Evolutionary conservation across 2,113 vertebrate species (phyloP), one percentile per base, ranked within the genome.

Genomic region (Collichthys lucidus): DNA sequence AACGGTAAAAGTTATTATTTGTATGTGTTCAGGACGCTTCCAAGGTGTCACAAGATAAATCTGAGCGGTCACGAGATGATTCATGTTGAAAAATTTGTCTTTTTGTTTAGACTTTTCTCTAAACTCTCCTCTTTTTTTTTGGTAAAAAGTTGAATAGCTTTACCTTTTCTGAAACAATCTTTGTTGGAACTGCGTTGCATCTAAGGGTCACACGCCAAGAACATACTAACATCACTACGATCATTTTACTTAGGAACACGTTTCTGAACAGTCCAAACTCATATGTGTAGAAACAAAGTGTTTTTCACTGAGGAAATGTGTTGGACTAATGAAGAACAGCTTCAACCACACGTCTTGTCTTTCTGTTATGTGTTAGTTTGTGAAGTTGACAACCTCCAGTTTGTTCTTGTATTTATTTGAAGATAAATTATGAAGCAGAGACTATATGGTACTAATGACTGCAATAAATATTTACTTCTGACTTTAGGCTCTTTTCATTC

Each of bases 391-490:
- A 24, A 49, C 16, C 10, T 61, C 11, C n/a, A 16, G 31, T 62
- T 17, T 29, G 60, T 57, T 79, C 50, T 29, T 22, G n/a, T 74
- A 44, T 86, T 82, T 52, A 56, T 78, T n/a, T 72, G 8, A 77
- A 64, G 17, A 49, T 56, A 24, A 61, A 22, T 47, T 20, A 70
- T 70, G 40, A 24, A 40, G 55, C 31, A 59, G 49, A 64, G 26
- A 62, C 50, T 19, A 17, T 17, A 49, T 35, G 66, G 83, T 74
- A 83, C 65, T 64, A 52, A 77, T 77, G 11, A 72, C n/a, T 16
- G n/a, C 40, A 86, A 80, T 88, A 82, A 82, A 77, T 22, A 31
- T 69, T 15, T 22, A 70, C 65, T 24, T 24, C 20, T 22, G 0
- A 65, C 55, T 4, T 26, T n/a, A 20, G 55, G 11, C 11, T 26